phyloP scores from a whole-genome alignment of 1,140 invertebrate species.

The Bombus confusus region DNA sequence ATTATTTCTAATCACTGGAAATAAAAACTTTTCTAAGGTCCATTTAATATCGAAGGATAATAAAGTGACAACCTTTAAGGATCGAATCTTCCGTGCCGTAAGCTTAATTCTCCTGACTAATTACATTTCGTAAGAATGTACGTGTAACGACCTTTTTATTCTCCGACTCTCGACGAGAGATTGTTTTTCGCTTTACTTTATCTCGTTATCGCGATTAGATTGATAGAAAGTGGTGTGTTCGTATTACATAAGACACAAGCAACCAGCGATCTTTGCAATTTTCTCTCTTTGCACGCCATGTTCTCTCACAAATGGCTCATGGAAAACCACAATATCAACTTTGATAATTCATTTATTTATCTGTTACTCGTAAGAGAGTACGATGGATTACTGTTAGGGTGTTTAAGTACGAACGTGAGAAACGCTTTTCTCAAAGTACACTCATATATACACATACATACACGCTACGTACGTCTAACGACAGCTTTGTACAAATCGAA shows the following conservation, averaged over 20 bases:
- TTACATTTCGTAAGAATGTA: background rate
- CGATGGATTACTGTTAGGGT: background rate
- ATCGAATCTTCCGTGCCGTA: background rate
- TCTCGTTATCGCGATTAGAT: slow-evolving; percentile 45
- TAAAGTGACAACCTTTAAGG: too few relatives aligned
- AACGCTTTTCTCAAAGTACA: background rate
- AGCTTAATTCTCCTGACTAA: background rate
- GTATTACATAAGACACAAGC: slow-evolving; percentile 41
- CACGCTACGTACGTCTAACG: slow-evolving; percentile 37
- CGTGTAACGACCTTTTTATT: background rate
- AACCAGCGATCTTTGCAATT: background rate
- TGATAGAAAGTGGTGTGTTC: slow-evolving; percentile 25
- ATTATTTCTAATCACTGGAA: too few relatives aligned
- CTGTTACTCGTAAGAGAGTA: background rate
- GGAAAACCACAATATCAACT: background rate
- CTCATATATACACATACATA: background rate
- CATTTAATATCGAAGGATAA: too few relatives aligned
- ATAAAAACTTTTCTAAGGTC: too few relatives aligned
- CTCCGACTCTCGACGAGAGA: background rate
- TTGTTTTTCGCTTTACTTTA: slow-evolving; percentile 18
- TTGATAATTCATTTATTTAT: background rate
- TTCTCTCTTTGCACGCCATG: too few relatives aligned
- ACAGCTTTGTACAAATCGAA: slow-evolving; percentile 45
- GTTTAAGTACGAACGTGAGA: slow-evolving; percentile 10
- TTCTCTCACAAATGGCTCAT: background rate